Evolutionary conservation across 2,888 invertebrate species (phyloP).

Genomic region (Chalcis sispes): DNA sequence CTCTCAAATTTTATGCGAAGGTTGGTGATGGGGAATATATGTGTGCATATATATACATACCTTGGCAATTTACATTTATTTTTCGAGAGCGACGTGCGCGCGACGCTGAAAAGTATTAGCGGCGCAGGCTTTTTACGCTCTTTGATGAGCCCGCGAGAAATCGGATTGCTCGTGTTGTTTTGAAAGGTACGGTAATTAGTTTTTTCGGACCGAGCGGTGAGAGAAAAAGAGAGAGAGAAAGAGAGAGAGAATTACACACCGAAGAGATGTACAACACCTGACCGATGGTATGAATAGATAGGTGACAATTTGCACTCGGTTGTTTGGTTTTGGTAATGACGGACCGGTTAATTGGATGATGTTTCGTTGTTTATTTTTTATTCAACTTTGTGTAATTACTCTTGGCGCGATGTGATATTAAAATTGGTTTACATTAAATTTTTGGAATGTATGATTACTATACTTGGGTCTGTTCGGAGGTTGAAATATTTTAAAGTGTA

Average conservation of each 20-base stretch:
- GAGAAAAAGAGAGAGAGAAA: neutral
- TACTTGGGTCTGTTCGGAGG: too few species aligned
- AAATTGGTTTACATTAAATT: too few species aligned
- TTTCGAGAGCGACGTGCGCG: slow-evolving; percentile 28
- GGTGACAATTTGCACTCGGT: neutral
- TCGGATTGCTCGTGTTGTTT: slow-evolving; percentile 17
- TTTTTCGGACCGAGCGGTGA: slow-evolving; percentile 2
- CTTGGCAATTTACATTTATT: slow-evolving; percentile 56
- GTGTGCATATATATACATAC: too few species aligned
- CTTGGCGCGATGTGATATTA: too few species aligned
- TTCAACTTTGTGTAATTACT: too few species aligned
- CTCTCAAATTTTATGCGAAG: neutral
- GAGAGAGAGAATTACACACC: too few species aligned
- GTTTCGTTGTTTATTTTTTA: neutral
- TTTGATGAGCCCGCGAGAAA: slow-evolving; percentile 25
- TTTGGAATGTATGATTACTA: too few species aligned
- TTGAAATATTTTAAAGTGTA: too few species aligned
- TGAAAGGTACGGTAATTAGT: slow-evolving; percentile 20
- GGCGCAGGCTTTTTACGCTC: slow-evolving; percentile 33
- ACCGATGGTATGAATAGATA: neutral
- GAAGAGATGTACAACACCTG: too few species aligned
- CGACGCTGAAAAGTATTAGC: slow-evolving; percentile 46
- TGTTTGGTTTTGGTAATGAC: neutral
- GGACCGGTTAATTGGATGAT: neutral
- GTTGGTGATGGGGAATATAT: neutral